A percentile compares a stretch with the other conserved stretches of the same genome.
Conservation (phyloP, 2,113 vertebrate species). For the Rhinogobius similis region DNA sequence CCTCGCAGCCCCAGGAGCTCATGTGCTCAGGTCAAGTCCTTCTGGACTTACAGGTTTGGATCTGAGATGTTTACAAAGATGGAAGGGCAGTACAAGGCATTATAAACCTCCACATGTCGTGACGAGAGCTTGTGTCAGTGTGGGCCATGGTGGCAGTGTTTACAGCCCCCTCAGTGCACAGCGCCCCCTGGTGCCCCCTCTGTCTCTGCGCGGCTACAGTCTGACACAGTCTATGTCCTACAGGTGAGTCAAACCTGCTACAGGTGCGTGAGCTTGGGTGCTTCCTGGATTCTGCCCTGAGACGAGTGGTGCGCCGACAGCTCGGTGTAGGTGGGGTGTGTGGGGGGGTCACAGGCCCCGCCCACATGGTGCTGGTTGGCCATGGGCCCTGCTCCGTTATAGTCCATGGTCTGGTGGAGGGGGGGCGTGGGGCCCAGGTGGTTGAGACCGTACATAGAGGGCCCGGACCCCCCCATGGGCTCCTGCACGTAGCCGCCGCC, state of each 20-base stretch:
- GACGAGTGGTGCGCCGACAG: constrained; percentile 91
- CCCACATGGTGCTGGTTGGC: constrained; percentile 86
- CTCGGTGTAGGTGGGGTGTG: constrained; percentile 92
- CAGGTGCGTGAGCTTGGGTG: constrained; percentile 99
- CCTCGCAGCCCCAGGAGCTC: constrained; percentile 13
- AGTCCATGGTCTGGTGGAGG: constrained; percentile 96
- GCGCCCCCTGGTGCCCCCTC: constrained; percentile 63
- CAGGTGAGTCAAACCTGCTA: constrained; percentile 80
- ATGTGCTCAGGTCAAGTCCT: neutral
- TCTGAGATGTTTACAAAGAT: neutral
- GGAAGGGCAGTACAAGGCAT: neutral
- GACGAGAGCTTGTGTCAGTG: too few species aligned
- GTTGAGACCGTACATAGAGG: constrained; percentile 93
- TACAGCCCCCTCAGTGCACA: constrained; percentile 20
- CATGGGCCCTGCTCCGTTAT: constrained; percentile 84
- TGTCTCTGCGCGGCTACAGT: constrained; percentile 32
- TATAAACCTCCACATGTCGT: neutral
- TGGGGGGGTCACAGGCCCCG: constrained; percentile 85
- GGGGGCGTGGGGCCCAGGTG: constrained; percentile 81
- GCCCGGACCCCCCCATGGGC: constrained; percentile 87
- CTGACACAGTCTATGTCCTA: constrained; percentile 42
- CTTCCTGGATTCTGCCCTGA: constrained; percentile 99
- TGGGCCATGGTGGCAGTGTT: constrained; percentile 21
- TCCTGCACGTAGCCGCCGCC: constrained; percentile 90
- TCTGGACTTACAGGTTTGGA: too few species aligned